phyloP scores from a whole-genome alignment of 2,888 invertebrate species.

The Lasioglossum villosulum region DNA sequence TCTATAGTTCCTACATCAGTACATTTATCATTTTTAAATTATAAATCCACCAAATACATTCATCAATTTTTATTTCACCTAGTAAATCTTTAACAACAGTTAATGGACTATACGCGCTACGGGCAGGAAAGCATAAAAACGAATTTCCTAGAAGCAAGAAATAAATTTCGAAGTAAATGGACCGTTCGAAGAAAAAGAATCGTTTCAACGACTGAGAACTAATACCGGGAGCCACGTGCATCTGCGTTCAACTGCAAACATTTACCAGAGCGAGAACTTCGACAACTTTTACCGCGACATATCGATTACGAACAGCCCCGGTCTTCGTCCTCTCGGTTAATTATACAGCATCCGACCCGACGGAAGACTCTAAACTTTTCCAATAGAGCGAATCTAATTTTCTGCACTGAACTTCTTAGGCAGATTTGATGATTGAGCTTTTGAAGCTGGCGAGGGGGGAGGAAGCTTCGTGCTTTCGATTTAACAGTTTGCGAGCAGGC shows the following conservation, averaged over 20 bases:
- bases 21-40: neutral
- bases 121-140: neutral
- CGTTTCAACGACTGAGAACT: neutral
- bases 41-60: neutral
- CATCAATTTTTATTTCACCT: neutral
- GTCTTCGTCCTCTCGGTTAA: constrained; percentile 3
- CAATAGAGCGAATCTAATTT: constrained; percentile 4
- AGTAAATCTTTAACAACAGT: neutral
- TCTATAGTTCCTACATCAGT: neutral
- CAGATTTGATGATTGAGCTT: constrained; percentile 5
- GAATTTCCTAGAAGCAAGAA: neutral
- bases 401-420: constrained; percentile 1
- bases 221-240: neutral
- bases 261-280: neutral
- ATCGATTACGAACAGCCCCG: neutral
- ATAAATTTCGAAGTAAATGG: neutral
- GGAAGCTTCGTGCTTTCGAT: constrained; percentile 13
- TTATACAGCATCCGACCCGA: neutral
- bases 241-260: constrained; percentile 2
- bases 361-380: neutral
- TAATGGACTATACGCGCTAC: neutral
- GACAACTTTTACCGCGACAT: neutral
- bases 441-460: neutral
- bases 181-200: neutral
- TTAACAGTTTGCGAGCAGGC: neutral